Percentiles rank a stretch among this genome's conserved stretches.
Conservation (phyloP, 2,113 vertebrate species). For the Vidua chalybeata region DNA sequence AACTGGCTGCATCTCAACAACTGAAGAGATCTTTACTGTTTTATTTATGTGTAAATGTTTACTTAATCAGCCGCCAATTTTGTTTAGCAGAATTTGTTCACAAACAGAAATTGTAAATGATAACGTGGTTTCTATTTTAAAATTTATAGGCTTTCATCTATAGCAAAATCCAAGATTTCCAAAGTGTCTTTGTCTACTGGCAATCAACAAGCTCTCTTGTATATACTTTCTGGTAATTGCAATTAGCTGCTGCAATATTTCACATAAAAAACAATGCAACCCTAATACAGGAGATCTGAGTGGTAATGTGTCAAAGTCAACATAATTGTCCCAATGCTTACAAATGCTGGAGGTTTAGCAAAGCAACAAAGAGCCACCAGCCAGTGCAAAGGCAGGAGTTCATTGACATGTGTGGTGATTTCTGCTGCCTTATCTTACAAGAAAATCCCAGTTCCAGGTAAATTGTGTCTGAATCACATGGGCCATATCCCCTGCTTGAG, state of each 20-base stretch:
- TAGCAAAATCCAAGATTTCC: constrained; percentile 45
- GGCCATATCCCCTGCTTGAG: not conserved
- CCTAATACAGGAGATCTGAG: not conserved
- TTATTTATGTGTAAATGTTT: constrained; percentile 72
- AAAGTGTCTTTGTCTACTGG: constrained; percentile 30
- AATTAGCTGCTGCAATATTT: constrained; percentile 42
- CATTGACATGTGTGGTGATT: not conserved
- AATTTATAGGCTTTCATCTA: constrained; percentile 47
- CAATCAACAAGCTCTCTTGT: constrained; percentile 38
- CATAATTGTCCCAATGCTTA: not conserved
- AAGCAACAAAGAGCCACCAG: not conserved
- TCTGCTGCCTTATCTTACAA: not conserved
- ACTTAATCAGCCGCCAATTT: constrained; percentile 65
- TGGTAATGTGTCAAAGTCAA: constrained; percentile 4
- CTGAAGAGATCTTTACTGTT: constrained; percentile 56
- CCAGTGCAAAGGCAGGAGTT: not conserved
- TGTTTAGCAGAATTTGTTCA: constrained; percentile 54
- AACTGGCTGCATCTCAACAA: constrained; percentile 61
- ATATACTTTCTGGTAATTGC: constrained; percentile 35
- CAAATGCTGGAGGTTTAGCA: not conserved
- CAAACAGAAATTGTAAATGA: constrained; percentile 59
- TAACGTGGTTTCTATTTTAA: constrained; percentile 56
- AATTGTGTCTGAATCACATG: not conserved
- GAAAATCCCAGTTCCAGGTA: not conserved
- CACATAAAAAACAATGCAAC: not conserved